Percentiles rank a stretch among this genome's conserved stretches.
These are phyloP conservation scores for Drosophila albomicans DNA, from an alignment of 1,140 invertebrate genomes.

Conservation along the genomic window DNA sequence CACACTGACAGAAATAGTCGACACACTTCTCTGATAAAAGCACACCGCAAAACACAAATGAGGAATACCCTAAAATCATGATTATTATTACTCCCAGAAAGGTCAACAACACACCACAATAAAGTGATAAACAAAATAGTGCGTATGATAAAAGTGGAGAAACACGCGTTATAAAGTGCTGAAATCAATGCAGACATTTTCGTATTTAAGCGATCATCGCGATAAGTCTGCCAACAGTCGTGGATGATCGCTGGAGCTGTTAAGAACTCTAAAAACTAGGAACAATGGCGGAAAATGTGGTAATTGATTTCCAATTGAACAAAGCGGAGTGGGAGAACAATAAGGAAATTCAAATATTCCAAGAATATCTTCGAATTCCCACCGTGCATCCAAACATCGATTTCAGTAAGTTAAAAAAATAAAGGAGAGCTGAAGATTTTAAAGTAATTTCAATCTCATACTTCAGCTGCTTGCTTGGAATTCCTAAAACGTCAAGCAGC, in stretches of 20 bases:
- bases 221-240: constrained; percentile 11
- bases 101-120: not conserved
- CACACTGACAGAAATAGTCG: not conserved
- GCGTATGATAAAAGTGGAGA: constrained; percentile 6
- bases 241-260: not conserved
- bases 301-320: constrained; percentile 27
- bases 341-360: constrained; percentile 91
- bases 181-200: not conserved
- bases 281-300: not conserved
- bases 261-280: not conserved
- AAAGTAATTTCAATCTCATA: not conserved
- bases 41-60: not conserved
- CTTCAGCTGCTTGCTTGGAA: constrained; percentile 42
- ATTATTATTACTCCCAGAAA: not conserved
- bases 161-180: not conserved
- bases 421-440: not conserved
- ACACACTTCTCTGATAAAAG: not conserved
- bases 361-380: constrained; percentile 92
- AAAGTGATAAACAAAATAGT: constrained; percentile 6
- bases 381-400: constrained; percentile 93
- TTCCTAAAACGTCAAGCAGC: constrained; percentile 45
- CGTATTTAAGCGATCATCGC: constrained; percentile 1
- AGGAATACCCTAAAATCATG: not conserved
- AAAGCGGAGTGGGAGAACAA: constrained; percentile 85
- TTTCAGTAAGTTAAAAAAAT: constrained; percentile 88